A percentile compares a stretch with the other conserved stretches of the same genome.
Evolutionary conservation across 2,888 invertebrate genomes (phyloP).

Genomic region (Nymphalis polychloros): DNA sequence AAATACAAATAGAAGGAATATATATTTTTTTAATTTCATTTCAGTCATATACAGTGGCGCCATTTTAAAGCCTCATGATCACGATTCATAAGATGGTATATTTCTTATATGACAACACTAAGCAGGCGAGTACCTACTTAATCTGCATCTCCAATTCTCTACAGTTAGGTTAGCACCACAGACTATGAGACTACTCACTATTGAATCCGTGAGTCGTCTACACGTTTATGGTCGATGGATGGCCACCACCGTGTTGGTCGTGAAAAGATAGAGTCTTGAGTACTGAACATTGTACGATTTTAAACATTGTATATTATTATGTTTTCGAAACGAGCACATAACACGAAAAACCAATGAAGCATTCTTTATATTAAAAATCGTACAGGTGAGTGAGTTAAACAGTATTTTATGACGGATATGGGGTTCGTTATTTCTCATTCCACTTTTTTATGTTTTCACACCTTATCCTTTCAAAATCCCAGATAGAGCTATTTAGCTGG

Average conservation of each 20-base stretch:
- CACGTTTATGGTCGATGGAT: constrained; percentile 39
- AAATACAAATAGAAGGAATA: too few species aligned
- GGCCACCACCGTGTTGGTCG: constrained; percentile 62
- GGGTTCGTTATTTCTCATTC: constrained; percentile 67
- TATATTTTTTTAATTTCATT: too few species aligned
- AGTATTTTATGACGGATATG: constrained; percentile 52
- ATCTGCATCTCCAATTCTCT: constrained; percentile 14
- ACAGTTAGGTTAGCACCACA: constrained; percentile 11
- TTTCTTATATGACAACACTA: too few species aligned
- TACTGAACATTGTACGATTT: constrained; percentile 62
- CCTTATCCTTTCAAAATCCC: constrained; percentile 59
- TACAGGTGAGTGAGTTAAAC: constrained; percentile 30
- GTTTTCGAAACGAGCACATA: constrained; percentile 49
- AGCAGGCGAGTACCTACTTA: not conserved
- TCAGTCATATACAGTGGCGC: too few species aligned
- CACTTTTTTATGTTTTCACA: constrained; percentile 68
- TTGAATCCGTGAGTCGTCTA: constrained; percentile 12
- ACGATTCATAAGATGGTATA: too few species aligned
- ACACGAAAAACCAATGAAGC: constrained; percentile 33
- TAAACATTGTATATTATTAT: constrained; percentile 54
- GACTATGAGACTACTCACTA: constrained; percentile 9
- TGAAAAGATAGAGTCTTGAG: constrained; percentile 52
- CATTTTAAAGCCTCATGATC: too few species aligned
- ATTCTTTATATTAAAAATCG: constrained; percentile 29
- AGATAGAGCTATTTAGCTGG: constrained; percentile 54